These are phyloP conservation scores for Coptodon bakossiorum DNA, from an alignment of 2,113 vertebrate species.

Conservation along the genomic window DNA sequence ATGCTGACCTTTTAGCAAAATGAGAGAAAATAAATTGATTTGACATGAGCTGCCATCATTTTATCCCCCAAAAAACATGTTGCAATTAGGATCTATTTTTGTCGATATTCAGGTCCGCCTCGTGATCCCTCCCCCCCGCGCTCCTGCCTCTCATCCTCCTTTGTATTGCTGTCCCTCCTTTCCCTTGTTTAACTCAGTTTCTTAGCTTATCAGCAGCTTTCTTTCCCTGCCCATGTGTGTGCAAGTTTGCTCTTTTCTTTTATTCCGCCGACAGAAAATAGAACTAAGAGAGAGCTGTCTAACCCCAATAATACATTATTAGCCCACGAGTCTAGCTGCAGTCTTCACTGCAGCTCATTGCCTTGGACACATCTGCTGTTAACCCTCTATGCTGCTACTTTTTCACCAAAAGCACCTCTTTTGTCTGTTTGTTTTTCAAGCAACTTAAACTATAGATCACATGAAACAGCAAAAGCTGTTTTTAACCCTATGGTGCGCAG, in stretches of 20 bases:
- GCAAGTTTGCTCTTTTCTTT: neutral
- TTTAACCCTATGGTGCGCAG: neutral
- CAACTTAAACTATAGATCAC: neutral
- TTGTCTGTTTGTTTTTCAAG: neutral
- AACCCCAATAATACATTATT: constrained; percentile 22
- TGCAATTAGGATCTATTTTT: constrained; percentile 54
- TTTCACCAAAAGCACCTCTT: neutral
- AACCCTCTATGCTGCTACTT: neutral
- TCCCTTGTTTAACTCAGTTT: neutral
- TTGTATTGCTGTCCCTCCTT: constrained; percentile 9
- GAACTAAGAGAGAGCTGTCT: neutral
- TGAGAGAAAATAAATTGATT: constrained; percentile 40
- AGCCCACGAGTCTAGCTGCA: neutral
- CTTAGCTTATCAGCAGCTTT: constrained; percentile 10
- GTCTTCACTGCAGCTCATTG: neutral
- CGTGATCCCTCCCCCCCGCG: neutral
- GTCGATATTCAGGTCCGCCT: constrained; percentile 33
- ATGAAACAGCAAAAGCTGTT: neutral
- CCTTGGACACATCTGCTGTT: neutral
- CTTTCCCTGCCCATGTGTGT: neutral
- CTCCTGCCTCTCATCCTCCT: constrained; percentile 2
- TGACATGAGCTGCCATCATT: constrained; percentile 10
- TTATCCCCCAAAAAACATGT: constrained; percentile 26
- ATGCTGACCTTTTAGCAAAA: constrained; percentile 47
- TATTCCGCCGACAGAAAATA: neutral